These are phyloP conservation scores for Calliphora vicina DNA, from an alignment of 1,140 invertebrate genomes.

Conservation along the genomic window DNA sequence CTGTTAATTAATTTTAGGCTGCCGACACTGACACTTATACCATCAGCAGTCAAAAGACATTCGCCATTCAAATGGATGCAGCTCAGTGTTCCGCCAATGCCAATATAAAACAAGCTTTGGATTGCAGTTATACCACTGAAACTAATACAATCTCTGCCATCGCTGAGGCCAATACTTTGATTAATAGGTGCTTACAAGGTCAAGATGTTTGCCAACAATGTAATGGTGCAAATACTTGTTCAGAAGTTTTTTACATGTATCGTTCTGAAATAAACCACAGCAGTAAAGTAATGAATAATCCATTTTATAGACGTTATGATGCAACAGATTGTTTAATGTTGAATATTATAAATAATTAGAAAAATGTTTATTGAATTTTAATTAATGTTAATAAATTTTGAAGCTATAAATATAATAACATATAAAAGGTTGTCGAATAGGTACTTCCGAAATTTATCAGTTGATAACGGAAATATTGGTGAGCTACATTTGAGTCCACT, in stretches of 20 bases:
- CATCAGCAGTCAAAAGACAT: not conserved
- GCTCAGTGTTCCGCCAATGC: not conserved
- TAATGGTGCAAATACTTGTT: not conserved
- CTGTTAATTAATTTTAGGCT: not conserved
- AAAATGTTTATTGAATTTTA: not conserved
- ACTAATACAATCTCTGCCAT: not conserved
- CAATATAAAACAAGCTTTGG: not conserved
- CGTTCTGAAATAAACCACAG: not conserved
- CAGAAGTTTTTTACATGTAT: not conserved
- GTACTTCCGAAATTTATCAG: too few relatives aligned
- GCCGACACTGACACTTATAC: not conserved
- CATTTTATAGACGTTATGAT: not conserved
- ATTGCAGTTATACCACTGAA: not conserved
- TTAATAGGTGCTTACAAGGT: not conserved
- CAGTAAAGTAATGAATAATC: not conserved
- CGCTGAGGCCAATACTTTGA: not conserved
- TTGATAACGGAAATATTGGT: too few relatives aligned
- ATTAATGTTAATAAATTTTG: not conserved
- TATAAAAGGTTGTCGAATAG: too few relatives aligned
- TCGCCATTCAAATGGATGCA: not conserved
- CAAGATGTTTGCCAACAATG: not conserved
- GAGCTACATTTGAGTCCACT: too few relatives aligned
- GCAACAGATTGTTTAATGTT: constrained; percentile 12
- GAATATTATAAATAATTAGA: not conserved
- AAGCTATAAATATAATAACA: too few relatives aligned